Evolutionary conservation across 2,797 vertebrate genomes (phyloP).

Genomic region (Hipposideros larvatus): DNA sequence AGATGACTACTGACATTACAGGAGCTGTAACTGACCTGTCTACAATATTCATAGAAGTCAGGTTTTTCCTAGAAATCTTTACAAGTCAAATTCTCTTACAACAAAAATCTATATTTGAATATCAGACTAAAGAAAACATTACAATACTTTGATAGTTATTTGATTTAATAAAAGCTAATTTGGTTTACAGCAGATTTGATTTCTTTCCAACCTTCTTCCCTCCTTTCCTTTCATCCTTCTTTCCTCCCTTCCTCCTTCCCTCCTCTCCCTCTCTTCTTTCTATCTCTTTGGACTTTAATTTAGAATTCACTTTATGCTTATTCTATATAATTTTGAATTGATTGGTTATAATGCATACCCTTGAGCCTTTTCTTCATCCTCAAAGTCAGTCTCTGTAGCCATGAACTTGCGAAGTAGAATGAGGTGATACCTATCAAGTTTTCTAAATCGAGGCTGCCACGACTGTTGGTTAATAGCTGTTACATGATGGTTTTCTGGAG

Average conservation of each 20-base stretch:
- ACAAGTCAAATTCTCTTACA: neutral
- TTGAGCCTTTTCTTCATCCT: neutral
- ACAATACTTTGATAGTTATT: neutral
- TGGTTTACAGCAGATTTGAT: neutral
- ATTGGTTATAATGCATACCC: neutral
- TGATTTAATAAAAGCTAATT: conserved; percentile 13
- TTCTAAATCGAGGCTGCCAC: neutral
- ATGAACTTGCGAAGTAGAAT: neutral
- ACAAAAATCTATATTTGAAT: neutral
- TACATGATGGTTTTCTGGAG: conserved; percentile 4
- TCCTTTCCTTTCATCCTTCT: neutral
- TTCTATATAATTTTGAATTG: neutral
- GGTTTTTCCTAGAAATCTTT: neutral
- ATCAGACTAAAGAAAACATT: neutral
- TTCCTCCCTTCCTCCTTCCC: neutral
- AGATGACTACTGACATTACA: neutral
- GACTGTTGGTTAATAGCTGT: neutral
- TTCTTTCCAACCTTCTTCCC: too few species aligned
- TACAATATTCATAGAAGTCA: neutral
- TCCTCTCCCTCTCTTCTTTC: neutral
- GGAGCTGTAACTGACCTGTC: neutral
- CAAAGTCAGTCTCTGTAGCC: neutral
- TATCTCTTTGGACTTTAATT: neutral
- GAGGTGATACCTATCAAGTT: neutral
- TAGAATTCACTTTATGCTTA: neutral